phyloP scores from a whole-genome alignment of 1,140 invertebrate genomes.

The Drosophila tsacasi region DNA sequence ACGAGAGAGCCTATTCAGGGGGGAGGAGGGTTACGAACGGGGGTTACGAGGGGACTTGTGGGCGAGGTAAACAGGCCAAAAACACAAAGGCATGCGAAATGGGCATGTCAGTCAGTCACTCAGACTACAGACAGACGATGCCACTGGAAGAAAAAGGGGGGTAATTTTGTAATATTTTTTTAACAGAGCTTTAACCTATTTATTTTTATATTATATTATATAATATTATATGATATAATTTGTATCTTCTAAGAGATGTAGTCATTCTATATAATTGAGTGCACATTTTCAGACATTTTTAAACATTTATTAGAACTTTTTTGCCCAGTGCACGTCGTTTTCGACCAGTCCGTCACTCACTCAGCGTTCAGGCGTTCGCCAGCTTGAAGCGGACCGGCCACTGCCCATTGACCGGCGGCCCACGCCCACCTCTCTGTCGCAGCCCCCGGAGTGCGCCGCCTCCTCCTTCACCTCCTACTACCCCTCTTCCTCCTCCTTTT shows the following conservation, averaged over 20 bases:
- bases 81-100: slow-evolving; percentile 70
- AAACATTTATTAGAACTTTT: background rate
- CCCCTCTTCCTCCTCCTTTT: slow-evolving; percentile 16
- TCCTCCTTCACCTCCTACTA: background rate
- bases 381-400: slow-evolving; percentile 39
- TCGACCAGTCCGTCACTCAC: slow-evolving; percentile 56
- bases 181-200: too few relatives aligned
- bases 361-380: slow-evolving; percentile 35
- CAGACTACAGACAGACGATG: slow-evolving; percentile 31
- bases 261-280: too few relatives aligned
- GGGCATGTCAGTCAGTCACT: slow-evolving; percentile 72
- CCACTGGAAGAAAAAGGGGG: slow-evolving; percentile 5
- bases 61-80: slow-evolving; percentile 56
- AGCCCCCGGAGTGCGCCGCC: slow-evolving; percentile 15
- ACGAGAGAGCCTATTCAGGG: slow-evolving; percentile 32
- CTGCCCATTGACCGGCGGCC: slow-evolving; percentile 51
- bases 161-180: too few relatives aligned
- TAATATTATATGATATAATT: too few relatives aligned
- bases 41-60: slow-evolving; percentile 9
- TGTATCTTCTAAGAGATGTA: too few relatives aligned
- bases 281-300: background rate
- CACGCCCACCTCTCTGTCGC: slow-evolving; percentile 41
- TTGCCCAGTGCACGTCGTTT: slow-evolving; percentile 13
- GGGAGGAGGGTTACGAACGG: background rate
- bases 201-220: too few relatives aligned